Evolutionary conservation across 2,113 vertebrate genomes (phyloP), one percentile per base, ranked within the genome.

Genomic region (Orthochromis indermauri): DNA sequence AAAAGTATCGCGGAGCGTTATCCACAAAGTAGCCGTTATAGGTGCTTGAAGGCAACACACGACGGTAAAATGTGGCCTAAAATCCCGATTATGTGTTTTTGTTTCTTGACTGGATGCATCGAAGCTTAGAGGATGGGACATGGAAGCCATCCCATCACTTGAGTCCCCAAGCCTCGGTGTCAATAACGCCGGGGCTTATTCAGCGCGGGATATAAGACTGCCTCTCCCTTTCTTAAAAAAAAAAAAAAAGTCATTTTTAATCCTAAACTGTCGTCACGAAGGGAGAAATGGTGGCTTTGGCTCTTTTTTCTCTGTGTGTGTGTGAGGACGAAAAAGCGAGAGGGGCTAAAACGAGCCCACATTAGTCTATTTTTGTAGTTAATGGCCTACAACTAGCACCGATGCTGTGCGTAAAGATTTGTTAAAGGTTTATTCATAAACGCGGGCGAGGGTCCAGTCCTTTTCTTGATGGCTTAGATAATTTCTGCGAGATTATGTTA

Each of bases 21-120:
- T 95, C 93, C 93, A 91, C 93, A 90, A 83, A 91, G 93, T 86
- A 35, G 83, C 90, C 91, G 90, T 93, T 94, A 78, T 83, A 94
- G 92, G 92, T 91, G 93, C 91, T 93, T 80, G 73, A 84, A 92
- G 93, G 93, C 90, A 90, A 85, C 89, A 87, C 88, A 66, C 83
- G 90, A 92, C 87, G 85, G 83, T 63, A 66, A 93, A 66, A 95
- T 89, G 93, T 83, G 81, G 87, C 84, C 87, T 45, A 61, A 94
- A 94, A 94, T 94, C 93, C 91, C 55, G 89, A 93, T 94, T 91
- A 88, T 89, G 80, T 68, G 79, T 91, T 88, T 94, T 91, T 90
- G 84, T 93, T 93, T 94, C 73, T 88, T 88, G 86, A 90, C 90
- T 95, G 89, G 85, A 88, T 90, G 85, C 76, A 80, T 92, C 54